These are phyloP conservation scores for Abrostola triplasia DNA, from an alignment of 2,888 invertebrate species.

Conservation along the genomic window DNA sequence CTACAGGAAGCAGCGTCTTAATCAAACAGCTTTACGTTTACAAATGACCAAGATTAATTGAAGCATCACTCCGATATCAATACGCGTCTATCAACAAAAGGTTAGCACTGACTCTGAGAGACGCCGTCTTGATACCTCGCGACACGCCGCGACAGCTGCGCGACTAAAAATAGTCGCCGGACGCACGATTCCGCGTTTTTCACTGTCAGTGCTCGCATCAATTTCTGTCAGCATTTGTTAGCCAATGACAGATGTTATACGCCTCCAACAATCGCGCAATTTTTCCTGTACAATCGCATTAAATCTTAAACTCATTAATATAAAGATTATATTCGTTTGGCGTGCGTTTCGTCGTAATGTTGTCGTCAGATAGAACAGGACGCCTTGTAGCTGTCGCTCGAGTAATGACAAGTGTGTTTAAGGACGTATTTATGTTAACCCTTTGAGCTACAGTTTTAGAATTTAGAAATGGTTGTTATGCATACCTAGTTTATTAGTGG, in stretches of 20 bases:
- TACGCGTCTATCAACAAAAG: slow-evolving; percentile 58
- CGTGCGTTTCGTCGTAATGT: slow-evolving; percentile 32
- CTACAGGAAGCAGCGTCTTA: slow-evolving; percentile 19
- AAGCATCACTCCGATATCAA: slow-evolving; percentile 55
- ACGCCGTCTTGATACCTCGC: slow-evolving; percentile 70
- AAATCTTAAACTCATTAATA: slow-evolving; percentile 41
- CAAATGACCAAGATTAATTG: slow-evolving; percentile 42
- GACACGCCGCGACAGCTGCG: slow-evolving; percentile 82
- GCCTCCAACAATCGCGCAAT: slow-evolving; percentile 66
- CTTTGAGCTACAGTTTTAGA: slow-evolving; percentile 77
- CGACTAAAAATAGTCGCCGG: slow-evolving; percentile 78
- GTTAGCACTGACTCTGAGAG: slow-evolving; percentile 65
- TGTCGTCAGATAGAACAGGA: slow-evolving; percentile 62
- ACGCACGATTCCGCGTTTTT: slow-evolving; percentile 86
- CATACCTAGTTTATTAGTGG: slow-evolving; percentile 58
- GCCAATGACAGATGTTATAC: slow-evolving; percentile 86
- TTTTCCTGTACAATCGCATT: slow-evolving; percentile 33
- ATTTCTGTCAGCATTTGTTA: slow-evolving; percentile 86
- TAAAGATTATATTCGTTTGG: slow-evolving; percentile 58
- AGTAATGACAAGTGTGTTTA: slow-evolving; percentile 79
- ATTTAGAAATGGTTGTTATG: slow-evolving; percentile 58
- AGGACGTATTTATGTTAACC: slow-evolving; percentile 78
- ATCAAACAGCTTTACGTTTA: slow-evolving; percentile 23
- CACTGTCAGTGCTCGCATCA: slow-evolving; percentile 86
- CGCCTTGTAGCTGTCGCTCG: slow-evolving; percentile 77